Evolutionary conservation across 2,113 vertebrate species (phyloP).

Genomic region (Anhinga rufa): DNA sequence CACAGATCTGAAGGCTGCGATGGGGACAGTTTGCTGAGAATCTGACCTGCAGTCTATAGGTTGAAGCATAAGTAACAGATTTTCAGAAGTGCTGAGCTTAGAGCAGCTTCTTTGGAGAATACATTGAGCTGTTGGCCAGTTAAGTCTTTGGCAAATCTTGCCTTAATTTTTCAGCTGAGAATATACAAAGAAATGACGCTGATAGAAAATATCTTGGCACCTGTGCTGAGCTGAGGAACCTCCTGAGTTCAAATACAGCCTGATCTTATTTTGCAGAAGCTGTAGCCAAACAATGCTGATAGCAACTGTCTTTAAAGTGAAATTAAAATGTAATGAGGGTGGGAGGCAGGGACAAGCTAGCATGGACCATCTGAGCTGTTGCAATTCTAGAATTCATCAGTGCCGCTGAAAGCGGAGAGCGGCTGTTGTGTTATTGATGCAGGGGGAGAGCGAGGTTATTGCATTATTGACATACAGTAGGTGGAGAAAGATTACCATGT

Average conservation of each 20-base stretch:
- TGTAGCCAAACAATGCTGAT: slow-evolving; percentile 6
- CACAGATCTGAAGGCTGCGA: neutral
- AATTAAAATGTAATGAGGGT: slow-evolving; percentile 56
- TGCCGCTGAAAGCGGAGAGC: neutral
- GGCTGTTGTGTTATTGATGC: slow-evolving; percentile 41
- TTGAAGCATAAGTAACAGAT: neutral
- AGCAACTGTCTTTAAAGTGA: slow-evolving; percentile 38
- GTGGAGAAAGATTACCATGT: slow-evolving; percentile 39
- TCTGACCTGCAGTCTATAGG: neutral
- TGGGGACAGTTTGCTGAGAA: neutral
- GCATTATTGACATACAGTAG: slow-evolving; percentile 58
- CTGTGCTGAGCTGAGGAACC: neutral
- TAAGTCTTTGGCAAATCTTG: neutral
- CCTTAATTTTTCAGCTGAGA: neutral
- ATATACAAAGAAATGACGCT: neutral
- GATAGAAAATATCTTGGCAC: neutral
- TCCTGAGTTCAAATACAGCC: neutral
- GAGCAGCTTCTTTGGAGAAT: neutral
- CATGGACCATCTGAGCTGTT: slow-evolving; percentile 45
- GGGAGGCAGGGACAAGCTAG: slow-evolving; percentile 28
- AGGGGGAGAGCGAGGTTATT: slow-evolving; percentile 24
- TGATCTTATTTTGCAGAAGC: neutral
- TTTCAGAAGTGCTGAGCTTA: neutral
- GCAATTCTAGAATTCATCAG: slow-evolving; percentile 48
- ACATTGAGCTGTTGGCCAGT: neutral